Percentiles rank a stretch among this genome's conserved stretches.
These are phyloP conservation scores for Chondrosia reniformis DNA, from an alignment of 37 sponge, comb jelly and placozoan genomes.

Conservation along the genomic window DNA sequence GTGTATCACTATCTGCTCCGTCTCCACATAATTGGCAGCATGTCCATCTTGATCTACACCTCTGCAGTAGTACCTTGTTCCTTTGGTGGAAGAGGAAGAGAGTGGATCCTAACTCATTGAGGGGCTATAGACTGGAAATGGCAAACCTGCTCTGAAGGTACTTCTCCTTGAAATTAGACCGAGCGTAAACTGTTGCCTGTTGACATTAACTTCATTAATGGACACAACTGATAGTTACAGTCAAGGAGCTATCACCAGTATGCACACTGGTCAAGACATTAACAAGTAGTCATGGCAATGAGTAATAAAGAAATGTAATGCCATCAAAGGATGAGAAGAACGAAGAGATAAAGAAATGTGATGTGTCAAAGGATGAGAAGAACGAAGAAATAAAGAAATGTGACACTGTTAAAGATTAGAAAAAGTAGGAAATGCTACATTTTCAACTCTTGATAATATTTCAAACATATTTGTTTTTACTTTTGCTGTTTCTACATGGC, in stretches of 20 bases:
- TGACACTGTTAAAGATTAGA: neutral
- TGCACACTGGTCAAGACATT: neutral
- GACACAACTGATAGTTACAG: constrained; percentile 47
- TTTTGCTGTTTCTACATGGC: too few species aligned
- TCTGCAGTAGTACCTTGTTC: constrained; percentile 84
- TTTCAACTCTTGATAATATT: too few species aligned
- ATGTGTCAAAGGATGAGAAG: too few species aligned
- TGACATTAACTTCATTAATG: constrained; percentile 59
- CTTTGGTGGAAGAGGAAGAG: constrained; percentile 35
- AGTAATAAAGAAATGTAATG: too few species aligned
- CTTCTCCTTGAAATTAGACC: constrained; percentile 79
- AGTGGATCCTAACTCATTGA: too few species aligned
- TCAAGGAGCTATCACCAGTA: neutral
- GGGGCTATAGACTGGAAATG: too few species aligned
- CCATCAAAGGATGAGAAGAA: too few species aligned
- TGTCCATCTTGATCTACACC: constrained; percentile 89
- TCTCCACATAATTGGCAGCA: constrained; percentile 96
- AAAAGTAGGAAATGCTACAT: neutral
- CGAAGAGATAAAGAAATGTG: too few species aligned
- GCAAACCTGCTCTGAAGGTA: constrained; percentile 63
- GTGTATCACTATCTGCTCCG: constrained; percentile 83
- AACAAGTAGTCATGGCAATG: too few species aligned
- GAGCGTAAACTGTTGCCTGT: constrained; percentile 63
- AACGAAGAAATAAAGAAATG: too few species aligned
- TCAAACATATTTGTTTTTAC: too few species aligned